A percentile compares a stretch with the other conserved stretches of the same genome.
These are phyloP conservation scores for Podiceps cristatus DNA, from an alignment of 2,113 vertebrate genomes.

Conservation along the genomic window DNA sequence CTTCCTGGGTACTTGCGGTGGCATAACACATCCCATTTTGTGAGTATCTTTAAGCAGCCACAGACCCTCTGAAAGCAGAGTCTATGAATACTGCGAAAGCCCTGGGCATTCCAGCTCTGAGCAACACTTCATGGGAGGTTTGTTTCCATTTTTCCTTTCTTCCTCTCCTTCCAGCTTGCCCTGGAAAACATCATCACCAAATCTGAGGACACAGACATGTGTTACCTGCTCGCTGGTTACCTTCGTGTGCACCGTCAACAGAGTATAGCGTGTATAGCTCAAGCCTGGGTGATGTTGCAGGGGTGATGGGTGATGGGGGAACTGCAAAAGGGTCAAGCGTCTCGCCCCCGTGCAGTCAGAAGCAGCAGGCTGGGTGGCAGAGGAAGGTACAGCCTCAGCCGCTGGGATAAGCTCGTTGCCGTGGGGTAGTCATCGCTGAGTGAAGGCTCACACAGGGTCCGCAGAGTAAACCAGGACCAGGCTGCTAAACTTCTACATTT, in stretches of 20 bases:
- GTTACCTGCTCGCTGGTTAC: background rate
- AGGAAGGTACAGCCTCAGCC: background rate
- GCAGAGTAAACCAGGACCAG: background rate
- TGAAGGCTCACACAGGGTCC: background rate
- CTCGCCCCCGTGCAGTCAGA: background rate
- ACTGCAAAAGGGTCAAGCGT: background rate
- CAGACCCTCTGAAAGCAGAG: background rate
- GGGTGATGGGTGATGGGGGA: accelerated
- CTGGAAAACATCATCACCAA: background rate
- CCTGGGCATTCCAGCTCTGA: accelerated
- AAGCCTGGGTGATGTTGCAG: background rate
- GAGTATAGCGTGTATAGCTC: accelerated
- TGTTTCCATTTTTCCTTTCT: background rate
- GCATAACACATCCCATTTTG: background rate
- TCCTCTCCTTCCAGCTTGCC: background rate
- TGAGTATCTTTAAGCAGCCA: background rate
- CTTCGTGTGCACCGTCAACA: background rate
- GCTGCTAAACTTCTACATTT: background rate
- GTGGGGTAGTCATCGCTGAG: background rate
- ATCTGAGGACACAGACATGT: background rate
- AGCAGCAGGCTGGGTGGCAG: background rate
- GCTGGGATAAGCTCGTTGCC: background rate
- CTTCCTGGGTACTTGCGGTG: background rate
- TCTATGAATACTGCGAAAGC: background rate
- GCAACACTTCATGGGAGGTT: background rate